phyloP scores from a whole-genome alignment of 1,140 invertebrate species.

The Drosophila trapezifrons region DNA sequence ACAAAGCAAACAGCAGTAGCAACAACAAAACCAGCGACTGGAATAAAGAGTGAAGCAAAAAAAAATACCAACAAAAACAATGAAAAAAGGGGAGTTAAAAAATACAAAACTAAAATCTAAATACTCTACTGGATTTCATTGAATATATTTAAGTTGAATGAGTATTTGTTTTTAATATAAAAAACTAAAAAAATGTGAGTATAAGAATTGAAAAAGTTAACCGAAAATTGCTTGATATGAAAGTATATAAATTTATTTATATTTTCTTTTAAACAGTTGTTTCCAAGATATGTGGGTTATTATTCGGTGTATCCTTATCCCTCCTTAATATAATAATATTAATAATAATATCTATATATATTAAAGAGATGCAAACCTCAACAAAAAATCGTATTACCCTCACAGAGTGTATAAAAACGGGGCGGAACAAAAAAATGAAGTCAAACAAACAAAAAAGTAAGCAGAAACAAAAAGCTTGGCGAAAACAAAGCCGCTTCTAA shows the following conservation, averaged over 20 bases:
- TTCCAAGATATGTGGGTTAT: too few species aligned
- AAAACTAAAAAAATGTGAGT: too few species aligned
- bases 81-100: slow-evolving; percentile 3
- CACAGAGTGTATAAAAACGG: slow-evolving; percentile 25
- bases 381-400: neutral
- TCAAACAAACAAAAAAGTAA: slow-evolving; percentile 32
- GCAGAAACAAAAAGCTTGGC: slow-evolving; percentile 41
- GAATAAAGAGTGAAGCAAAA: slow-evolving; percentile 26
- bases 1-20: slow-evolving; percentile 42
- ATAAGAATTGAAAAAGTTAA: neutral
- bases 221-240: too few species aligned
- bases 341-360: neutral
- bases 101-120: neutral
- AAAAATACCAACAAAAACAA: neutral
- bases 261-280: too few species aligned
- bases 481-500: slow-evolving; percentile 74
- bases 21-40: slow-evolving; percentile 22
- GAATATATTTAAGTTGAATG: too few species aligned
- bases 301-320: too few species aligned
- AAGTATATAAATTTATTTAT: too few species aligned
- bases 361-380: neutral
- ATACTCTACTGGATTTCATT: neutral
- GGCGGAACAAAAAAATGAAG: slow-evolving; percentile 19
- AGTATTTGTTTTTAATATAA: too few species aligned
- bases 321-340: too few species aligned